phyloP scores from a whole-genome alignment of 2,888 invertebrate genomes.

The Helicoverpa assulta region DNA sequence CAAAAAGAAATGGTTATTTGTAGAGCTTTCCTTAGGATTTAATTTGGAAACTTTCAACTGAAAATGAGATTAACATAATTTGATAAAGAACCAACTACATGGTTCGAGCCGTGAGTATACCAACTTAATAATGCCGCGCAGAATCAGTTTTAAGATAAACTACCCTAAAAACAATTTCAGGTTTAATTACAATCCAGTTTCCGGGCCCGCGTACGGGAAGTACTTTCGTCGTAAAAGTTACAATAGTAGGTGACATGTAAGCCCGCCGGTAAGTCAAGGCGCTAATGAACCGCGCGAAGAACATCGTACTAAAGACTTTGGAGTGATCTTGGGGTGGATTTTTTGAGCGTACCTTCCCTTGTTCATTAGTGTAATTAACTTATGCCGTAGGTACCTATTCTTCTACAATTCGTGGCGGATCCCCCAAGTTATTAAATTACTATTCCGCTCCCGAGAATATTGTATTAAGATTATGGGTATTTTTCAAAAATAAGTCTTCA shows the following conservation, averaged over 20 bases:
- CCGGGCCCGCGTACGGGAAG: slow-evolving; percentile 7
- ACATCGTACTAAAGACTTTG: slow-evolving; percentile 88
- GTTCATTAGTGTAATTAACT: slow-evolving; percentile 90
- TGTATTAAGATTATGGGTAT: slow-evolving; percentile 46
- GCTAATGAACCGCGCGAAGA: slow-evolving; percentile 89
- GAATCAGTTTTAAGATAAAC: slow-evolving; percentile 21
- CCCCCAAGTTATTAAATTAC: slow-evolving; percentile 80
- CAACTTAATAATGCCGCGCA: slow-evolving; percentile 1
- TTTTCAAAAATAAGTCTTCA: slow-evolving; percentile 22
- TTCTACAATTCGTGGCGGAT: slow-evolving; percentile 83
- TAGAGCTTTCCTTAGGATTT: too few species aligned
- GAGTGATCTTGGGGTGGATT: slow-evolving; percentile 88
- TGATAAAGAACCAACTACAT: background rate
- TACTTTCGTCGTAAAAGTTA: slow-evolving; percentile 36
- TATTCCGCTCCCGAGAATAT: slow-evolving; percentile 59
- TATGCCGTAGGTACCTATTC: slow-evolving; percentile 81
- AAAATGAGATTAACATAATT: background rate
- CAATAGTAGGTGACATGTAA: slow-evolving; percentile 71
- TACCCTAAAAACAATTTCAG: slow-evolving; percentile 29
- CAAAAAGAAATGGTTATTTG: too few species aligned
- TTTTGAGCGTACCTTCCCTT: slow-evolving; percentile 88
- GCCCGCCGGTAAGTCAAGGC: slow-evolving; percentile 73
- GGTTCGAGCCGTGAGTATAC: background rate
- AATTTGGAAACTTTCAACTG: background rate
- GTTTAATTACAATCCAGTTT: slow-evolving; percentile 43